Base-by-base conservation (phyloP, 2,113 vertebrate species). In the Gnathonemus echidnorhynchus region DNA sequence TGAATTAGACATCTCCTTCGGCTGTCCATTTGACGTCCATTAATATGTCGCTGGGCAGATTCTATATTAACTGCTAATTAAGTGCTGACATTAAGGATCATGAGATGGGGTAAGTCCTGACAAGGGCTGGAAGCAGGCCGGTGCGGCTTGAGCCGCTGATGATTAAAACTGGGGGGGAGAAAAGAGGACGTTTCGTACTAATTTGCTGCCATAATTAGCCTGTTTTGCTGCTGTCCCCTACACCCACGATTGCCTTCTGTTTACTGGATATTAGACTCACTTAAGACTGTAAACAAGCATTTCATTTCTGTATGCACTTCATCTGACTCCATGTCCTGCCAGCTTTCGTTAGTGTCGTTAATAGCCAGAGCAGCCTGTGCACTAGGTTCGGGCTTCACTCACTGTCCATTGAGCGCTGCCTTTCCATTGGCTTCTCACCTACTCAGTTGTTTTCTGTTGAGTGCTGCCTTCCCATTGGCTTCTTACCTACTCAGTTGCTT, bases 31-130 rank as follows among this genome's bases (percentile, higher is more conserved):
- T 95, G 94, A 94, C 93, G 95, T 94, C 91, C 89, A 42, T 92
- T 95, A 93, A 93, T 94, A 92, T 93, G 93, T 95, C 92, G 91
- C 92, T 89, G 90, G 93, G 92, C 91, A 92, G 92, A 92, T 92
- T 94, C 92, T 92, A 91, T 90, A 93, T 94, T 94, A 94, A 92
- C 92, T 89, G 84, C 93, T 94, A 95, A 95, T 95, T 95, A 95
- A 94, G 92, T 93, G 94, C 93, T 94, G 93, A 93, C 94, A 93
- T 88, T 27, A 86, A 92, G 90, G 93, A 93, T 90, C 84, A 89
- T 89, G 92, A 92, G 90, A 92, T 91, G 88, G 91, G 91, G 91
- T 93, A 92, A 93, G 94, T 93, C 93, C 93, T 93, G 91, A 93
- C 92, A 94, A 93, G 94, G 89, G 90, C 92, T 87, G 52, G 90